Evolutionary conservation across 1,140 invertebrate genomes (phyloP).

Genomic region (Triops longicaudatus): DNA sequence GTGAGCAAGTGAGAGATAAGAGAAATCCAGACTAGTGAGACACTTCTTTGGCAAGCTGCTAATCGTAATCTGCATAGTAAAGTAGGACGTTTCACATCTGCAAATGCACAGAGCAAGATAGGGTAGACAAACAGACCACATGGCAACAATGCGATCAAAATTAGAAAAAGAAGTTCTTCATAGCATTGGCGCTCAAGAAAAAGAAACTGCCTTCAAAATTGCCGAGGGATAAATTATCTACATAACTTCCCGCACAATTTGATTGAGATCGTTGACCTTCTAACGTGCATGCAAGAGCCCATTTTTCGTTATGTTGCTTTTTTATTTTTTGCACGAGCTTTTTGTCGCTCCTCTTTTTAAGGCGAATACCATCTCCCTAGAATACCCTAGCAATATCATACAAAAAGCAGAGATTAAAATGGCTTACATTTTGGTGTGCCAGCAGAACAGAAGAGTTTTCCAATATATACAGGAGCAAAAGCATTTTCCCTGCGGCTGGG

Average conservation of each 20-base stretch:
- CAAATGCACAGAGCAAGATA: neutral
- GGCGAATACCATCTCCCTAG: no score
- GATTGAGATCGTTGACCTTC: slow-evolving; percentile 3
- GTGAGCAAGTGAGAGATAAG: neutral
- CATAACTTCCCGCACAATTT: neutral
- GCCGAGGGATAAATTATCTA: neutral
- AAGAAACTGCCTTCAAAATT: neutral
- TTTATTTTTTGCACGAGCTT: neutral
- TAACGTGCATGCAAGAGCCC: neutral
- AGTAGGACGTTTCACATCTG: neutral
- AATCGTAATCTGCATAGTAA: neutral
- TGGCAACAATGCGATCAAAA: neutral
- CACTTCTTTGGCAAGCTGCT: neutral
- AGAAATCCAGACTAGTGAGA: neutral
- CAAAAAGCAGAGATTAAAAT: neutral
- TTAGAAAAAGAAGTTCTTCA: neutral
- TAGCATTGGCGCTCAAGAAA: neutral
- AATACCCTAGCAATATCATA: neutral
- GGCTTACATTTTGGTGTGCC: neutral
- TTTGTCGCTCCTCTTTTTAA: no score
- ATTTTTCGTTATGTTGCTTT: neutral
- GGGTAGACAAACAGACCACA: neutral
- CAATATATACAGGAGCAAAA: neutral
- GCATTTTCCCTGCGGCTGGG: neutral
- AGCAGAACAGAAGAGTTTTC: neutral